Base-by-base conservation (phyloP, 2,888 invertebrate genomes). In the Cenopis cana region DNA sequence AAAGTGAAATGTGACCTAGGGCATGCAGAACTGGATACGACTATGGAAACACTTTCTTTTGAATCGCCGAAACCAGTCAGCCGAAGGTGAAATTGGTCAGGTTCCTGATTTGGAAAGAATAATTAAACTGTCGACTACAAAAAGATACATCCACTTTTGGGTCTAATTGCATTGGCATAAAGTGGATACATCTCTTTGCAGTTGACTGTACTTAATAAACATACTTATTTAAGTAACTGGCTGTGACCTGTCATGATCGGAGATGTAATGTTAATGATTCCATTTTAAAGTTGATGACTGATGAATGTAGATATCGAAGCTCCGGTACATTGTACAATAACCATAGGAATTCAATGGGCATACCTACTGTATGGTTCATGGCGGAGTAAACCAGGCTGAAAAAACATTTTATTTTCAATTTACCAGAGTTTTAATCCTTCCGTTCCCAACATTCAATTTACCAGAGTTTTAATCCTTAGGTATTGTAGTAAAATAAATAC, bases 1-100 rank as follows among this genome's bases (percentile, higher is more conserved):
- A 71, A 67, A 71, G 67, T 67, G 71, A 71, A 71, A 66, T 61
- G 67, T 67, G 71, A 71, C 71, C 71, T 67, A 71, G 67, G 67
- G 50, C 66, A 64, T 59, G 55, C 46, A 56, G 50, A 64, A 69
- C 71, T 56, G 55, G 71, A 71, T 54, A 52, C 17, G 33, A 59
- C 17, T 24, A 60, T 29, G 41, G 18, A 20, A 49, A 36, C 52
- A 65, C 69, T 69, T 69, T 69, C 69, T 59, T 70, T 36, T 55
- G 59, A 61, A 61, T 18, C 52, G 52, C 64, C 64, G 64, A 64
- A 64, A 64, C 64, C 64, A 38, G 64, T 38, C 52, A 14, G 18
- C 14, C 6, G 52, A 52, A 62, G 62, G 64, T 64, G 52, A 64
- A 62, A 62, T 62, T 64, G 20, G 62, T 62, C 52, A 12, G 6